These are phyloP conservation scores for Bombus waltoni DNA, from an alignment of 1,140 invertebrate species.

Conservation along the genomic window DNA sequence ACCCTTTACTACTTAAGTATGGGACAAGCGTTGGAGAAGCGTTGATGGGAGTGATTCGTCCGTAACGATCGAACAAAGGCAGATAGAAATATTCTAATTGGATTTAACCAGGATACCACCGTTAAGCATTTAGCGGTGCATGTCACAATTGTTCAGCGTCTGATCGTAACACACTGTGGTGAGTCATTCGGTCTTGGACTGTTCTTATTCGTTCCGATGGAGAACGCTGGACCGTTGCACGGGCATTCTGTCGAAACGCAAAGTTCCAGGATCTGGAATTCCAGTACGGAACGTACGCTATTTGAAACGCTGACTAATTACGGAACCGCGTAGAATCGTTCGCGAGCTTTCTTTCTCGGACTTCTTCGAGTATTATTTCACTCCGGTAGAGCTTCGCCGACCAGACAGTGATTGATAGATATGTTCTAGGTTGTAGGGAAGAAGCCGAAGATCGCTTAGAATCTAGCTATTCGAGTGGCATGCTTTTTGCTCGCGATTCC, in stretches of 20 bases:
- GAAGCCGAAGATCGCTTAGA: conserved; percentile 1
- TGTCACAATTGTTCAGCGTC: conserved; percentile 60
- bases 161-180: conserved; percentile 45
- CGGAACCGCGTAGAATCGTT: background rate
- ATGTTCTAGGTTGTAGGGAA: background rate
- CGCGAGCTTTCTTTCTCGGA: background rate
- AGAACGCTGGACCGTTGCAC: conserved; percentile 13
- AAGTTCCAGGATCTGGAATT: background rate
- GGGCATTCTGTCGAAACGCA: conserved; percentile 3
- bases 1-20: background rate
- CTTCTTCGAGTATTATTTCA: background rate
- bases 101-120: conserved; percentile 61
- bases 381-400: background rate
- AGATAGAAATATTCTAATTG: conserved; percentile 64
- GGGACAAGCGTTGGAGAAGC: background rate
- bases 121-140: conserved; percentile 67
- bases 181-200: conserved; percentile 51
- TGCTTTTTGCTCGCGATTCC: conserved; percentile 55
- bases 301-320: background rate
- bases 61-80: background rate
- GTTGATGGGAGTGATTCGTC: background rate
- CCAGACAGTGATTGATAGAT: conserved; percentile 44
- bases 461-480: conserved; percentile 22
- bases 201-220: conserved; percentile 50
- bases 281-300: background rate